A percentile compares a stretch with the other conserved stretches of the same genome.
phyloP scores from a whole-genome alignment of 1,140 invertebrate genomes.

The Aphidius gifuensis region DNA sequence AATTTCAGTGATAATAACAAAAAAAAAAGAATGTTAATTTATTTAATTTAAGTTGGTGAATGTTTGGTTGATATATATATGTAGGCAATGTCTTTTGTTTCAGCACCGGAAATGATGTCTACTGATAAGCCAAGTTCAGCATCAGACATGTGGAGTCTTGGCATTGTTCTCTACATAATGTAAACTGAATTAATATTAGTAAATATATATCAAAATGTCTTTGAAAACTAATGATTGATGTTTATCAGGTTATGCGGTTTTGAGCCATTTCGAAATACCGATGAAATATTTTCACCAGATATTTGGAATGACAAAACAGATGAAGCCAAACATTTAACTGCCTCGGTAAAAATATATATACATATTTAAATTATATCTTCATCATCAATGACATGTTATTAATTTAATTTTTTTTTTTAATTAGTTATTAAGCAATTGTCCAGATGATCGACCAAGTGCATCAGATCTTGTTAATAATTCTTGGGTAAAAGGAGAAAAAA shows the following conservation, averaged over 20 bases:
- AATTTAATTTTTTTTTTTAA: conserved; percentile 30
- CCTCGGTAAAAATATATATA: conserved; percentile 29
- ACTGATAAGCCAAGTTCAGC: conserved; percentile 49
- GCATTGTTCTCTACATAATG: conserved; percentile 57
- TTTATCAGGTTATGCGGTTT: conserved; percentile 52
- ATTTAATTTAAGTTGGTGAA: background rate
- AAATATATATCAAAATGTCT: background rate
- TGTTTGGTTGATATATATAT: conserved; percentile 18
- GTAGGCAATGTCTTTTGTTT: background rate
- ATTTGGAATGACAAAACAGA: conserved; percentile 56
- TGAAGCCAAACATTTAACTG: conserved; percentile 48
- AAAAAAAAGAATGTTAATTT: background rate
- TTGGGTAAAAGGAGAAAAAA: conserved; percentile 53
- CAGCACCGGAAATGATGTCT: conserved; percentile 57
- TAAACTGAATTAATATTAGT: conserved; percentile 34
- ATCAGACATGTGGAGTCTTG: conserved; percentile 60
- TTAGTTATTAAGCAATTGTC: conserved; percentile 54
- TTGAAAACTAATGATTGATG: conserved; percentile 14
- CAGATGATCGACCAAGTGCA: conserved; percentile 54
- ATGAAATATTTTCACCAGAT: conserved; percentile 46
- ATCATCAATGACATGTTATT: background rate
- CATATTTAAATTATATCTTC: background rate
- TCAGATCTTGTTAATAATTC: conserved; percentile 54
- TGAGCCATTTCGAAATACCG: conserved; percentile 53
- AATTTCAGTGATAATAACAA: background rate